Percentiles rank a stretch among this genome's conserved stretches.
phyloP scores from a whole-genome alignment of 2,113 vertebrate genomes.

The Columba janthina region DNA sequence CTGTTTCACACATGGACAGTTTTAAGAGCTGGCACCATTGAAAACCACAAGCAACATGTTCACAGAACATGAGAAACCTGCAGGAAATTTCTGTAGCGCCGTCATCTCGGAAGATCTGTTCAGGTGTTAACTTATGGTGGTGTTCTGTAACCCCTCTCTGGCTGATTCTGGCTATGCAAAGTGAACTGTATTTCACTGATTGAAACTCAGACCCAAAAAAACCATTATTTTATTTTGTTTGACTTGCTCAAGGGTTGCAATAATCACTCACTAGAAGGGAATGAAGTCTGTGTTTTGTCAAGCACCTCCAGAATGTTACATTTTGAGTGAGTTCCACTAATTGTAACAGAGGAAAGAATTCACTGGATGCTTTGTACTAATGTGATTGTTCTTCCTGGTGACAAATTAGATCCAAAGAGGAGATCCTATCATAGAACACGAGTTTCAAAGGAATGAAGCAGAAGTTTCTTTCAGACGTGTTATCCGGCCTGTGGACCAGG shows the following conservation, averaged over 20 bases:
- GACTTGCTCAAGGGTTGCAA: neutral
- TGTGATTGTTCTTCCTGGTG: neutral
- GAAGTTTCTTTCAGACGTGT: conserved; percentile 70
- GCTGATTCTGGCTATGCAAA: neutral
- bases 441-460: conserved; percentile 67
- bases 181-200: neutral
- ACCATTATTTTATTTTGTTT: neutral
- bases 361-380: neutral
- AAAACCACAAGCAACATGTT: neutral
- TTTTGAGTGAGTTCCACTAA: neutral
- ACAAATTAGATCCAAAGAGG: conserved; percentile 75
- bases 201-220: neutral
- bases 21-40: neutral
- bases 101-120: neutral
- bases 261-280: neutral
- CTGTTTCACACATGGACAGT: neutral
- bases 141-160: neutral
- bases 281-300: neutral
- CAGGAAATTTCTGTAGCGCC: neutral
- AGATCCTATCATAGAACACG: conserved; percentile 62
- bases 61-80: neutral
- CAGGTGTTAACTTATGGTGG: neutral
- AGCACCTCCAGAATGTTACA: neutral
- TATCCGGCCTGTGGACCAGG: conserved; percentile 73
- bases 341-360: neutral